Conservation (phyloP, 2,113 vertebrate species). For the Sturnira hondurensis region DNA sequence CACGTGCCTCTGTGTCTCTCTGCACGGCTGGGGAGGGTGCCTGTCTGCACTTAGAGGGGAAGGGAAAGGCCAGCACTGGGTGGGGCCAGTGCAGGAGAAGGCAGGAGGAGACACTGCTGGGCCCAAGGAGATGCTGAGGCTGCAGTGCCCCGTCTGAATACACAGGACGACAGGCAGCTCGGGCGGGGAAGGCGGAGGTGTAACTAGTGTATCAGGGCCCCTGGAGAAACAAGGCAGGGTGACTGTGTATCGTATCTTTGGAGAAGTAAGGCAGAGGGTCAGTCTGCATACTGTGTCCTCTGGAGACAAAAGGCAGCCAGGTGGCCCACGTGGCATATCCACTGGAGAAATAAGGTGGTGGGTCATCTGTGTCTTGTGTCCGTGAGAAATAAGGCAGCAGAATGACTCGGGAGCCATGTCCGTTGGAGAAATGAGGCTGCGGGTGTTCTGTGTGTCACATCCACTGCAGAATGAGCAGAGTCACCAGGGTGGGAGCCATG, state of each 20-base stretch:
- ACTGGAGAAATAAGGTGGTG: neutral
- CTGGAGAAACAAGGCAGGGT: neutral
- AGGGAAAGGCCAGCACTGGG: neutral
- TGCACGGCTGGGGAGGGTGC: neutral
- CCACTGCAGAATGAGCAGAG: neutral
- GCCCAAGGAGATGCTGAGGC: neutral
- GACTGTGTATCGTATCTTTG: neutral
- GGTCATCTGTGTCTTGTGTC: neutral
- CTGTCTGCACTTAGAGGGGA: neutral
- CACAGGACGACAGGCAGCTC: no score
- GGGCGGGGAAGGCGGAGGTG: neutral
- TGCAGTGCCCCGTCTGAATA: neutral
- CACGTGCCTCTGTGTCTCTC: neutral
- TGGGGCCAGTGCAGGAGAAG: neutral
- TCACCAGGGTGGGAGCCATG: neutral
- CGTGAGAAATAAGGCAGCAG: constrained; percentile 29
- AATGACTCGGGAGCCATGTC: neutral
- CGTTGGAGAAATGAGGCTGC: constrained; percentile 13
- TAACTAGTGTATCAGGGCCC: neutral
- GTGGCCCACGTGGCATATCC: neutral
- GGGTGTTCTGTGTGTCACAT: neutral
- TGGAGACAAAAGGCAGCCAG: neutral
- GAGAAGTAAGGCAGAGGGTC: neutral
- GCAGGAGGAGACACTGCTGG: neutral
- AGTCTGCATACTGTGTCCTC: neutral